A percentile compares a stretch with the other conserved stretches of the same genome.
Conservation (phyloP, 2,888 invertebrate species). For the Drosophila cyrtoloma region DNA sequence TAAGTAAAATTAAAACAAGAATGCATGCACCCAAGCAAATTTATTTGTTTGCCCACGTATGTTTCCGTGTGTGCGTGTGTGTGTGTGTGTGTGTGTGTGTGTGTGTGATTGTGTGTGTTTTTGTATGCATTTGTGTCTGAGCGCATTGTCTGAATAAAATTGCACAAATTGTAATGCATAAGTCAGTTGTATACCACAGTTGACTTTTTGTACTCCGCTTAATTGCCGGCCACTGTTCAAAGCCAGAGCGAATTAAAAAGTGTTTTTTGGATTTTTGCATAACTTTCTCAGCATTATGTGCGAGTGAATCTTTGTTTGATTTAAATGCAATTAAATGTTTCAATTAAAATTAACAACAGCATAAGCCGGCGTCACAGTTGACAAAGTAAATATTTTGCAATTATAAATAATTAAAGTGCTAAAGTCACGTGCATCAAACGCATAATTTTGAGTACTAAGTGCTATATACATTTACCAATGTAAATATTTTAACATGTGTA, state of each 20-base stretch:
- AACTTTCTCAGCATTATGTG: slow-evolving; percentile 27
- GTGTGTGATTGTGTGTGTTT: background rate
- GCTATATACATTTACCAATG: background rate
- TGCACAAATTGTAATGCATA: slow-evolving; percentile 43
- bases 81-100: background rate
- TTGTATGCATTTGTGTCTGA: slow-evolving; percentile 8
- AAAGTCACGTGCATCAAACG: slow-evolving; percentile 61
- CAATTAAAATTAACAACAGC: slow-evolving; percentile 73
- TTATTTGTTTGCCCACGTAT: slow-evolving; percentile 14
- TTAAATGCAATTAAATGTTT: slow-evolving; percentile 75
- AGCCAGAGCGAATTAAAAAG: slow-evolving; percentile 23
- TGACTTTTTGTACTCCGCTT: slow-evolving; percentile 39
- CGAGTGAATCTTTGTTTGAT: slow-evolving; percentile 41
- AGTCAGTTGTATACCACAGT: slow-evolving; percentile 13
- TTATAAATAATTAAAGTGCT: slow-evolving; percentile 74
- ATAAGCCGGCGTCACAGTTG: slow-evolving; percentile 55
- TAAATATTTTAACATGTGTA: background rate
- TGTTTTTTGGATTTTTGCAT: slow-evolving; percentile 17
- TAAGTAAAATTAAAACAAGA: slow-evolving; percentile 39
- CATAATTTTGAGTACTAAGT: slow-evolving; percentile 31
- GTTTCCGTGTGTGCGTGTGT: background rate
- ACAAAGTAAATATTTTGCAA: slow-evolving; percentile 74
- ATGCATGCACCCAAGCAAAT: slow-evolving; percentile 13
- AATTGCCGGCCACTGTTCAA: slow-evolving; percentile 50
- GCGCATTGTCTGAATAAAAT: slow-evolving; percentile 49